Evolutionary conservation across 1,140 invertebrate species (phyloP).

Genomic region (Zaprionus vittiger): DNA sequence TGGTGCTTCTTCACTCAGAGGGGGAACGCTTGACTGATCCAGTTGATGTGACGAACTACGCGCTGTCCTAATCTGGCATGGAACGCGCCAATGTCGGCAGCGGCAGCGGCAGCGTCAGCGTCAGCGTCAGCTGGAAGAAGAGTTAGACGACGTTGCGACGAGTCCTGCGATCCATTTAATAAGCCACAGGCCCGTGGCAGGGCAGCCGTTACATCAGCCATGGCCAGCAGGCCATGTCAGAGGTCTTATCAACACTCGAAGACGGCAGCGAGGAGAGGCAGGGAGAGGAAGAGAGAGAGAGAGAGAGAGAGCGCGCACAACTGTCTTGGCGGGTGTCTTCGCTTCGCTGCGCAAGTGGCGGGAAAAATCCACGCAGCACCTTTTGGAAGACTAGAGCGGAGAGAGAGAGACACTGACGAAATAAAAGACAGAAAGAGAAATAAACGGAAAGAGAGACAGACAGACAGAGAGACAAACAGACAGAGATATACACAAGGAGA

Average conservation of each 20-base stretch:
- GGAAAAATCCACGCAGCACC: conserved; percentile 60
- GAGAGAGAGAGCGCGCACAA: conserved; percentile 9
- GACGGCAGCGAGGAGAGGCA: neutral
- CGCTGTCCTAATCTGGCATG: conserved; percentile 55
- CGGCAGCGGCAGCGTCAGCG: too few species aligned
- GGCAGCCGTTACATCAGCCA: conserved; percentile 51
- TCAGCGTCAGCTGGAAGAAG: conserved; percentile 66
- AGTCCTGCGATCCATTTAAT: conserved; percentile 35
- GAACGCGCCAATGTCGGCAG: conserved; percentile 15
- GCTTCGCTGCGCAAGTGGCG: conserved; percentile 76
- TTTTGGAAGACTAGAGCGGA: conserved; percentile 7
- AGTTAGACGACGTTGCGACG: conserved; percentile 27
- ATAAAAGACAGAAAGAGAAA: neutral
- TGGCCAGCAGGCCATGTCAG: conserved; percentile 20
- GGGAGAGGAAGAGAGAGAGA: too few species aligned
- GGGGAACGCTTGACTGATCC: conserved; percentile 64
- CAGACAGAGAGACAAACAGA: neutral
- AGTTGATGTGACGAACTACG: conserved; percentile 63
- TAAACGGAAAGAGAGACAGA: neutral
- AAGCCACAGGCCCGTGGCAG: conserved; percentile 41
- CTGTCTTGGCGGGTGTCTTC: conserved; percentile 65
- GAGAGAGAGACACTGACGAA: neutral
- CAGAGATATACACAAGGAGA: neutral
- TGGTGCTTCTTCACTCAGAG: conserved; percentile 27
- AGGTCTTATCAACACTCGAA: conserved; percentile 49